Evolutionary conservation across 2,888 invertebrate genomes (phyloP), one percentile per base, ranked within the genome.

Genomic region (Sminthurides aquaticus): DNA sequence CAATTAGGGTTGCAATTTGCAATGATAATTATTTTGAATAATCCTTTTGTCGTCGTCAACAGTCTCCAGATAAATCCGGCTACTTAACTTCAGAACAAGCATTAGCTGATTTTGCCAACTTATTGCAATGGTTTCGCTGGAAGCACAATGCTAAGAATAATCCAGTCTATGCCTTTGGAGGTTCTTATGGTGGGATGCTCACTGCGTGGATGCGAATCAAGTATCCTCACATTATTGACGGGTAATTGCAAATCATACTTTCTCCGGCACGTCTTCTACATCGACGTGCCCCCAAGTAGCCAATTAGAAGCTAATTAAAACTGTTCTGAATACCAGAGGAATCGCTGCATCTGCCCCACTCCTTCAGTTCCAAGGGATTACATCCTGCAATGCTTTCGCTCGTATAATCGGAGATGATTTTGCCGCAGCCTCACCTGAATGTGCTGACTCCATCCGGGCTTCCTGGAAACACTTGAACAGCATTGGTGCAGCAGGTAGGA

Each of bases 121-220:
- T 98, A 52, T 83, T 98, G 49, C 80, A 82, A 70, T 80, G 84
- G 76, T 78, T 93, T n/a, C 87, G 86, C 76, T 79, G 81, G 57
- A 76, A 75, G 0, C 71, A 75, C 25, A 79, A 78, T 1, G 79
- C 79, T 1, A 66, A 72, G n/a, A 77, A 81, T 64, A 84, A 87
- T 75, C 90, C 93, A 0, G 91, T 97, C 3, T 87, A 98, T 71
- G 89, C 89, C 1, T 85, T 87, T 77, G 83, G 87, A 76, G 91
- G 98, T 0, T 96, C 95, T 0, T 98, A 99, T 78, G 98, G 98
- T 0, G 98, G 98, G 28, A 98, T 99, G 98, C 80, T 99, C 28
- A 84, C 97, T 0, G 90, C 97, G 0, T 99, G 97, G 90, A 84
- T 98, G 76, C 84, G 97, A 48, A 89, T 95, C 79, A 98, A 97